Evolutionary conservation across 2,797 vertebrate genomes (phyloP).

Genomic region (Percopsis omiscomaycus): DNA sequence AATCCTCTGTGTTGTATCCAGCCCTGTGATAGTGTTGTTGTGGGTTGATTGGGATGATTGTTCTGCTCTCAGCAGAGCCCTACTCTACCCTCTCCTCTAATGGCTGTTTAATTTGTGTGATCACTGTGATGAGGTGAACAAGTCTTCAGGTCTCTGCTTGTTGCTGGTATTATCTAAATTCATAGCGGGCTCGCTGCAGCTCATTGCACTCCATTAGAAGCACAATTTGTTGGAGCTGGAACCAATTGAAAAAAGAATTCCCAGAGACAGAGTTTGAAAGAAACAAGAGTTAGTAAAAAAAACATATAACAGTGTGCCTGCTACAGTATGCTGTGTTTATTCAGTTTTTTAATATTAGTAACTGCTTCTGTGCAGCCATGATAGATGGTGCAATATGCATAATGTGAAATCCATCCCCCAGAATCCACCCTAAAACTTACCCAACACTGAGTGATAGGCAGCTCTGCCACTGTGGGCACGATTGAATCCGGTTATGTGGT

Average conservation of each 20-base stretch:
- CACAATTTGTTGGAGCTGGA: slow-evolving; percentile 32
- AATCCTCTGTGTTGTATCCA: background rate
- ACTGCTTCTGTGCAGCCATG: no score
- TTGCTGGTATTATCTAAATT: slow-evolving; percentile 27
- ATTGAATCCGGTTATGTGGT: no score
- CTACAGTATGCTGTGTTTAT: no score
- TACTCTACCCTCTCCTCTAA: slow-evolving; percentile 22
- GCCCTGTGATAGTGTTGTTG: slow-evolving; percentile 16
- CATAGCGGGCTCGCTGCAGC: slow-evolving; percentile 17
- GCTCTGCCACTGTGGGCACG: no score
- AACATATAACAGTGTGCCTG: no score
- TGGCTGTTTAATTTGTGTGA: slow-evolving; percentile 54
- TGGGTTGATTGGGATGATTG: slow-evolving; percentile 6
- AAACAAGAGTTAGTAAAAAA: no score
- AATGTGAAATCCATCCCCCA: no score
- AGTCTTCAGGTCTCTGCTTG: slow-evolving; percentile 30
- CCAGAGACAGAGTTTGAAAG: background rate
- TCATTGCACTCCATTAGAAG: slow-evolving; percentile 40
- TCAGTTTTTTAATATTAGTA: no score
- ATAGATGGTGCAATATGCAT: no score
- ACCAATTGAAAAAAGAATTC: slow-evolving; percentile 1
- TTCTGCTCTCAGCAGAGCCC: slow-evolving; percentile 22
- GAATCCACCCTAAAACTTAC: no score
- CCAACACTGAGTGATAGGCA: no score
- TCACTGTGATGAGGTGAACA: slow-evolving; percentile 37